Evolutionary conservation across 2,113 vertebrate genomes (phyloP).

Genomic region (Crotophaga sulcirostris): DNA sequence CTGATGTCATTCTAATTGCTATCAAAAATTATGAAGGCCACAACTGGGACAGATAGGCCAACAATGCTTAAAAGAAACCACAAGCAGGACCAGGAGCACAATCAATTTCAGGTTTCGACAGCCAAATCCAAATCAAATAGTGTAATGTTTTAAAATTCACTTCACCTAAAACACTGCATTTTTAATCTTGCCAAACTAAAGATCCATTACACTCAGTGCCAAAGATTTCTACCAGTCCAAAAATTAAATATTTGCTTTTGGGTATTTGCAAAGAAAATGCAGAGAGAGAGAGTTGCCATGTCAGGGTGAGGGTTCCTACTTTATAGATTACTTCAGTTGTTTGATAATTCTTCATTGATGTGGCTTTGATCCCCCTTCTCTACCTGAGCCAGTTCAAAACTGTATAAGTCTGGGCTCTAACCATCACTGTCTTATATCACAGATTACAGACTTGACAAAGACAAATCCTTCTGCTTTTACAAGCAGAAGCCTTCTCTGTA

Average conservation of each 20-base stretch:
- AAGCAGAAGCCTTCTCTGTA: not conserved
- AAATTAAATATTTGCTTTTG: not conserved
- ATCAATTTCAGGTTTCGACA: not conserved
- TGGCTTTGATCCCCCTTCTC: not conserved
- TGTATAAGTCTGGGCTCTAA: not conserved
- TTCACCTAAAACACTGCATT: not conserved
- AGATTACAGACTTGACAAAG: not conserved
- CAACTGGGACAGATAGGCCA: not conserved
- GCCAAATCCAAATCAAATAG: not conserved
- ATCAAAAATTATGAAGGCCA: not conserved
- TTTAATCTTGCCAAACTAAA: not conserved
- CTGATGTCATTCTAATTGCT: not conserved
- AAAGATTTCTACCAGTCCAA: not conserved
- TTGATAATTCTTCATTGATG: not conserved
- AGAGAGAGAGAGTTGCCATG: not conserved
- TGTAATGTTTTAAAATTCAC: not conserved
- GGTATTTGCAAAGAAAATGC: not conserved
- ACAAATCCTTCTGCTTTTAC: not conserved
- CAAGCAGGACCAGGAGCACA: not conserved
- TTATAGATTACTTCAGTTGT: not conserved
- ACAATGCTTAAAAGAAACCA: not conserved
- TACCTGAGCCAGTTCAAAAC: not conserved
- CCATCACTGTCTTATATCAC: not conserved
- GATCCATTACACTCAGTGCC: not conserved
- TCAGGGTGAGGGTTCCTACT: not conserved